Percentiles rank a stretch among this genome's conserved stretches.
phyloP scores from a whole-genome alignment of 2,888 invertebrate species.

The Acholoe squamosa region DNA sequence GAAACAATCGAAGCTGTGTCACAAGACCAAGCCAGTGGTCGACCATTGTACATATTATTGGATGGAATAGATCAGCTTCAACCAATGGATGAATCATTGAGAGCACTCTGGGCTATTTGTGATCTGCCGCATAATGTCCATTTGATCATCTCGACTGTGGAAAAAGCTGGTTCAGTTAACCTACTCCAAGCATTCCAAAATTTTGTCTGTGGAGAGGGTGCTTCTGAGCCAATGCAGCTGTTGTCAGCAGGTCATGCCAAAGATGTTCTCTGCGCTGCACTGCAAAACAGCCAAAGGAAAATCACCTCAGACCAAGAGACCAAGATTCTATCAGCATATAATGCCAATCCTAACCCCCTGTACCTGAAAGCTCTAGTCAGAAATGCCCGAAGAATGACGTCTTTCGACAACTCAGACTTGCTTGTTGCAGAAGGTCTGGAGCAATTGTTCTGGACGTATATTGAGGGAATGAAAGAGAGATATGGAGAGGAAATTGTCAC shows the following conservation, averaged over 20 bases:
- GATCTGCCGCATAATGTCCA: constrained; percentile 68
- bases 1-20: constrained; percentile 65
- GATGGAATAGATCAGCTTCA: constrained; percentile 69
- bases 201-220: constrained; percentile 60
- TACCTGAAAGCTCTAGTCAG: constrained; percentile 50
- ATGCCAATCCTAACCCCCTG: constrained; percentile 57
- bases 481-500: constrained; percentile 63
- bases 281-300: constrained; percentile 30
- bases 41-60: constrained; percentile 69
- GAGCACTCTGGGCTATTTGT: constrained; percentile 68
- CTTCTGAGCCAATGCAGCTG: constrained; percentile 30
- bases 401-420: background rate
- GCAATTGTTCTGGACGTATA: background rate
- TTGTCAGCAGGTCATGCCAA: constrained; percentile 30
- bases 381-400: constrained; percentile 52
- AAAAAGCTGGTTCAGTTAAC: constrained; percentile 62
- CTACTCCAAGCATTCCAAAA: constrained; percentile 63
- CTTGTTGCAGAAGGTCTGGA: background rate
- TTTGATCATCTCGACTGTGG: constrained; percentile 67
- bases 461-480: constrained; percentile 63
- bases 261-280: constrained; percentile 38
- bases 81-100: constrained; percentile 67
- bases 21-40: constrained; percentile 59
- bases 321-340: constrained; percentile 39
- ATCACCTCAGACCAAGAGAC: constrained; percentile 63